Evolutionary conservation across 2,888 invertebrate genomes (phyloP).

Genomic region (Pollenia angustigena): DNA sequence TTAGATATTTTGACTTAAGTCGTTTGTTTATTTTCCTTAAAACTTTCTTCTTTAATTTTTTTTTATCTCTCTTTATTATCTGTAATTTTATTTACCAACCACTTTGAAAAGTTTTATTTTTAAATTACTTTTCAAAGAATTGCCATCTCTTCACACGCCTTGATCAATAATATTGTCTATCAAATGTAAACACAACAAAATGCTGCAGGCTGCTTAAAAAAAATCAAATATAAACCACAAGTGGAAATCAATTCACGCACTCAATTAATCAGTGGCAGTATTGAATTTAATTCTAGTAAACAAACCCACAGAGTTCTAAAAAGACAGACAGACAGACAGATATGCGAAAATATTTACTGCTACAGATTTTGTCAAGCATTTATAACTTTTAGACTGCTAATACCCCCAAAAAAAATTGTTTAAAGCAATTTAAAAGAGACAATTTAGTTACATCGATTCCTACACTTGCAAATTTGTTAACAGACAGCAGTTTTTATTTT

Average conservation of each 20-base stretch:
- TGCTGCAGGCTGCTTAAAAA: constrained; percentile 33
- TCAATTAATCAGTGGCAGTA: constrained; percentile 72
- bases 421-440: constrained; percentile 20
- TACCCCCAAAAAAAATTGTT: not conserved
- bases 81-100: not conserved
- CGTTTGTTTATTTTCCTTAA: too few relatives aligned
- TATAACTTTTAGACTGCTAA: not conserved
- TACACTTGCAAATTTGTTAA: constrained; percentile 39
- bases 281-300: constrained; percentile 56
- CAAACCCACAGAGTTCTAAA: not conserved
- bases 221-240: constrained; percentile 73
- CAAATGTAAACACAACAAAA: constrained; percentile 47
- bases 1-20: too few relatives aligned
- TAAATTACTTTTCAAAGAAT: constrained; percentile 57
- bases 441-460: not conserved
- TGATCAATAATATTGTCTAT: constrained; percentile 18
- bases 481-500: constrained; percentile 9
- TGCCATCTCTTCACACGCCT: not conserved
- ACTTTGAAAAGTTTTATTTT: not conserved
- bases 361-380: not conserved
- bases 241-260: constrained; percentile 75
- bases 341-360: not conserved
- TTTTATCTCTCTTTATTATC: too few relatives aligned
- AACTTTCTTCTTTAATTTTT: too few relatives aligned
- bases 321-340: constrained; percentile 7